Evolutionary conservation across 2,888 invertebrate genomes (phyloP).

Genomic region (Heliconius hortense): DNA sequence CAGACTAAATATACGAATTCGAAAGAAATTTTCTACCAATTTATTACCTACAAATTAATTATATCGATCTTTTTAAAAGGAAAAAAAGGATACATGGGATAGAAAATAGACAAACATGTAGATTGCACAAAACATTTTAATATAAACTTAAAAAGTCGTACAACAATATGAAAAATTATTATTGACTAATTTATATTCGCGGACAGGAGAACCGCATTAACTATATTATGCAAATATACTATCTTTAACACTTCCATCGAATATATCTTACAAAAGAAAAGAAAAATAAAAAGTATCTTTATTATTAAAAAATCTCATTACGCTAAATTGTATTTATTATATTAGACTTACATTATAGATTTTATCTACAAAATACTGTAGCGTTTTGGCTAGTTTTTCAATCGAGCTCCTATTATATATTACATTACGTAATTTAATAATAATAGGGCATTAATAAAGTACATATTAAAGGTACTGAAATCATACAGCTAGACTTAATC

Average conservation of each 20-base stretch:
- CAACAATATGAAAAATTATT: slow-evolving; percentile 92
- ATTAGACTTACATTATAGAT: slow-evolving; percentile 81
- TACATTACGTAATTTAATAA: slow-evolving; percentile 67
- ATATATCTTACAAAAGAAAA: slow-evolving; percentile 82
- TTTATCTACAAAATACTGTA: slow-evolving; percentile 82
- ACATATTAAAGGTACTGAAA: slow-evolving; percentile 73
- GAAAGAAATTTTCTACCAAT: too few species aligned
- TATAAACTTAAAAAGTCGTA: slow-evolving; percentile 93
- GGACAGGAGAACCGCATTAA: slow-evolving; percentile 86
- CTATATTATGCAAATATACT: slow-evolving; percentile 85
- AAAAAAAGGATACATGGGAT: background rate
- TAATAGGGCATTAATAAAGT: slow-evolving; percentile 74
- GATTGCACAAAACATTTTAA: slow-evolving; percentile 93
- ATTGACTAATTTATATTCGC: slow-evolving; percentile 89
- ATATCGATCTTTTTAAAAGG: background rate
- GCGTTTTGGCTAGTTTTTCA: slow-evolving; percentile 77
- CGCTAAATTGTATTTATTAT: slow-evolving; percentile 75
- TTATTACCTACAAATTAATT: too few species aligned
- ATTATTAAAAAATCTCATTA: slow-evolving; percentile 81
- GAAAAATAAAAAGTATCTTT: slow-evolving; percentile 79
- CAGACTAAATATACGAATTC: too few species aligned
- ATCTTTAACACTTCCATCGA: slow-evolving; percentile 83
- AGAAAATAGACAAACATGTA: slow-evolving; percentile 47
- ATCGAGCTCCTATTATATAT: slow-evolving; percentile 62
- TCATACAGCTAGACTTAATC: slow-evolving; percentile 80